Percentiles rank a stretch among this genome's conserved stretches.
These are phyloP conservation scores for Sitophilus oryzae DNA, from an alignment of 1,140 invertebrate species.

Conservation along the genomic window DNA sequence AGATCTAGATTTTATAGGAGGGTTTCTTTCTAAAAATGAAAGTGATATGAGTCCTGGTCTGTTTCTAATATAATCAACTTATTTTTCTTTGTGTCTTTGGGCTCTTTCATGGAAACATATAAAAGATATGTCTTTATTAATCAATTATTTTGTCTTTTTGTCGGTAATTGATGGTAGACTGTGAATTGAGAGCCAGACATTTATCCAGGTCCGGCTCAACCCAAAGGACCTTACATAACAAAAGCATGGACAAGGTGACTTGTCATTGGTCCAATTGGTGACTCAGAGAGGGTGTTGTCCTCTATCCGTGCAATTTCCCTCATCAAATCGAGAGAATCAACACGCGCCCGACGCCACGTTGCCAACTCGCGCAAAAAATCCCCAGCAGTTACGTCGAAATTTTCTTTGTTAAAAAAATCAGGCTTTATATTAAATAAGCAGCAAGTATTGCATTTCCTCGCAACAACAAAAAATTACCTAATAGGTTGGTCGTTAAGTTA, in stretches of 20 bases:
- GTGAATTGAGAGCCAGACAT: no score
- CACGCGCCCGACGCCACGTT: slow-evolving; percentile 5
- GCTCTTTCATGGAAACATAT: no score
- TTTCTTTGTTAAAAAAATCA: not conserved
- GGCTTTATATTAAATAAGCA: not conserved
- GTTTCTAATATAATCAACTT: no score
- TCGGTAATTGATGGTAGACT: no score
- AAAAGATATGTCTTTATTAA: no score
- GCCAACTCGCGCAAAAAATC: not conserved
- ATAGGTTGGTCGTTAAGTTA: slow-evolving; percentile 14
- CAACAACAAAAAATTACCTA: slow-evolving; percentile 20
- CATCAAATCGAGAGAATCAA: slow-evolving; percentile 21
- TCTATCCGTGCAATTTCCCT: slow-evolving; percentile 31
- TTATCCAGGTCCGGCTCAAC: slow-evolving; percentile 16
- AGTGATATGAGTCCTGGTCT: no score
- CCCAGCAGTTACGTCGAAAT: not conserved
- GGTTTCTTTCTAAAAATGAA: no score
- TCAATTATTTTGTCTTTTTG: no score
- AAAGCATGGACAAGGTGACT: slow-evolving; percentile 38
- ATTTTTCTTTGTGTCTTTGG: no score
- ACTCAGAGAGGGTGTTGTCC: slow-evolving; percentile 46
- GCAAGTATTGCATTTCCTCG: slow-evolving; percentile 22
- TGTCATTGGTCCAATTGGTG: slow-evolving; percentile 43
- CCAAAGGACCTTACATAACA: slow-evolving; percentile 37
- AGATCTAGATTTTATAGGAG: no score